A percentile compares a stretch with the other conserved stretches of the same genome.
Evolutionary conservation across 2,888 invertebrate species (phyloP).

Genomic region (Anthophora plumipes): DNA sequence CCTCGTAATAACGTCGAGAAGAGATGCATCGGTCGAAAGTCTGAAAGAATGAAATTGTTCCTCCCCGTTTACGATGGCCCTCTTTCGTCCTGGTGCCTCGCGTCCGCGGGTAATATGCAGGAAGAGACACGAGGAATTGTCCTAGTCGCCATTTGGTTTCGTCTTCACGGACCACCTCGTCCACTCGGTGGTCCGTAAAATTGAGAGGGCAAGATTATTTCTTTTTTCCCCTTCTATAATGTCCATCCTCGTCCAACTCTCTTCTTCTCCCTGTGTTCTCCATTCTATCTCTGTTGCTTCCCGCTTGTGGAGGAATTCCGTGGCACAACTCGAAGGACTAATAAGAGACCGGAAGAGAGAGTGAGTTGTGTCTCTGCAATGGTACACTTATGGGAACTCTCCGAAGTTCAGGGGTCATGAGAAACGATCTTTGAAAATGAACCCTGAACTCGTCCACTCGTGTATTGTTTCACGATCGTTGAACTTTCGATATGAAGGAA

Average conservation of each 20-base stretch:
- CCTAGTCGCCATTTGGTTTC: conserved; percentile 70
- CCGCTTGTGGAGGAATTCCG: conserved; percentile 43
- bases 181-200: conserved; percentile 76
- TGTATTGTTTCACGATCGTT: conserved; percentile 1
- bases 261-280: not conserved
- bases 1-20: conserved; percentile 29
- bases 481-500: not conserved
- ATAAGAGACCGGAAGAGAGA: conserved; percentile 63
- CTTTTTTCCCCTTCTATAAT: conserved; percentile 41
- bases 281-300: conserved; percentile 35
- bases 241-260: not conserved
- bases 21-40: conserved; percentile 30
- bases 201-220: conserved; percentile 76
- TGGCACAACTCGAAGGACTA: conserved; percentile 53
- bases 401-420: conserved; percentile 21
- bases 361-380: not conserved
- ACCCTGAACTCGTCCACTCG: conserved; percentile 23
- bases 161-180: conserved; percentile 72
- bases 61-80: not conserved
- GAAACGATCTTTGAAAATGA: conserved; percentile 56
- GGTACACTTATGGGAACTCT: conserved; percentile 62
- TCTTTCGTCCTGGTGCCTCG: conserved; percentile 14
- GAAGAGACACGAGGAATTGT: conserved; percentile 41
- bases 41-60: conserved; percentile 49
- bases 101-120: conserved; percentile 59